Base-by-base conservation (phyloP, 2,797 vertebrate genomes). In the Atherinosoma microstoma region DNA sequence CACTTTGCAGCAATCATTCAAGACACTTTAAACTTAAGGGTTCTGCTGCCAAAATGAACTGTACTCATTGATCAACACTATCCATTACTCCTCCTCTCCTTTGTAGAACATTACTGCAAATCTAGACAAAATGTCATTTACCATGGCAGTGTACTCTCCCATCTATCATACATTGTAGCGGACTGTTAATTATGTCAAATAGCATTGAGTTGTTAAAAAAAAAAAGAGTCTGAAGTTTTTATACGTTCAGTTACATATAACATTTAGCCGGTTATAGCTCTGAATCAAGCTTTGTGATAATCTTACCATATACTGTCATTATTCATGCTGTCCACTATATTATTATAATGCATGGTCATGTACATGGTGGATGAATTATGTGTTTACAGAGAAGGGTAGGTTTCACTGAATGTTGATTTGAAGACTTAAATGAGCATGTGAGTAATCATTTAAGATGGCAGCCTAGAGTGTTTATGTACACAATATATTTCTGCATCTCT, bases 11-110 rank as follows among this genome's bases (percentile, higher is more conserved):
- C 79, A 87, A 57, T 64, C 76, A 87, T 84, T 72, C 76, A 78
- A 79, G 71, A 76, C 51, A 58, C 67, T 64, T 81, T 75, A 53
- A 85, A 84, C 67, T 64, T 45, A 4, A 61, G 45, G 74, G 76
- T 60, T 24, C 77, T 65, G 64, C 82, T 87, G 80, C 79, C 83
- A 89, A 86, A 90, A 83, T 73, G 53, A 84, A 79, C 74, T 80
- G 76, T 78, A 87, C 64, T 75, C 57, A 70, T 77, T 84, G 75
- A 87, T 92, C 84, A 90, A 72, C 79, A 87, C 84, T 84, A 84
- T 83, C 85, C 82, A 90, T 85, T 85, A 83, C 59, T 65, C 74
- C 67, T 49, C 47, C 38, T 42, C 54, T 79, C 54, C 75, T 85
- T 84, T 84, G 69, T 76, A 64, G 80, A 83, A 82, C 70, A 72